Evolutionary conservation across 2,888 invertebrate genomes (phyloP), one percentile per base, ranked within the genome.

Genomic region (Oscheius sp.): DNA sequence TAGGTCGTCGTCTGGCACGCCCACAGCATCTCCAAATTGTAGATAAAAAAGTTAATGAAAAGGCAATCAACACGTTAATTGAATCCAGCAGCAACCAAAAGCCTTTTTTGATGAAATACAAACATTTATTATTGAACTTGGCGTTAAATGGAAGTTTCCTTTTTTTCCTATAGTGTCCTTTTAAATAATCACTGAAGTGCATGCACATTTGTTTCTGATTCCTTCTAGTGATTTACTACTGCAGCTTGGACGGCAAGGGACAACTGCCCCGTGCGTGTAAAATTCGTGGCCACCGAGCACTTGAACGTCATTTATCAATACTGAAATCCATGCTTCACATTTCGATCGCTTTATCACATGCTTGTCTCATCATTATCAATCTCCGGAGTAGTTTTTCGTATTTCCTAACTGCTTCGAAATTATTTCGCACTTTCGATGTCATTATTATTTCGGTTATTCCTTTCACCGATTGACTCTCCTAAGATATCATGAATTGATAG

Each of bases 131-230:
- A 35, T 35, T 35, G 35, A 35, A 35, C 9, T 35, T 35, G 35
- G 9, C 35, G 5, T 35, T 35, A 35, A 35, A 35, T 35, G 9
- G 35, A 3, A 35, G 9, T 9, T 35, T 35, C 35, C 35, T 35
- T 9, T 3, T 35, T 9, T 35, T 9, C 9, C 9, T 35, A 35
- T 9, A 35, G 35, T 35, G 9, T 35, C n/a, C n/a, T n/a, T n/a
- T n/a, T n/a, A n/a, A 9, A 35, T 35, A 35, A 35, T 35, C 35
- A 35, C 5, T 35, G 3, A 9, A 35, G 35, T 43, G 16, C 61
- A 43, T 52, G 49, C 49, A 49, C 66, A 66, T 66, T 66, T 66
- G 66, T 66, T 66, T 66, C 66, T 66, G 66, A 52, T 66, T 52
- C 66, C 35, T 66, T 66, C 52, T 66, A 27, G 66, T 66, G 66